These are phyloP conservation scores for Saccostrea cuccullata DNA, from an alignment of 1,140 invertebrate species.

Conservation along the genomic window DNA sequence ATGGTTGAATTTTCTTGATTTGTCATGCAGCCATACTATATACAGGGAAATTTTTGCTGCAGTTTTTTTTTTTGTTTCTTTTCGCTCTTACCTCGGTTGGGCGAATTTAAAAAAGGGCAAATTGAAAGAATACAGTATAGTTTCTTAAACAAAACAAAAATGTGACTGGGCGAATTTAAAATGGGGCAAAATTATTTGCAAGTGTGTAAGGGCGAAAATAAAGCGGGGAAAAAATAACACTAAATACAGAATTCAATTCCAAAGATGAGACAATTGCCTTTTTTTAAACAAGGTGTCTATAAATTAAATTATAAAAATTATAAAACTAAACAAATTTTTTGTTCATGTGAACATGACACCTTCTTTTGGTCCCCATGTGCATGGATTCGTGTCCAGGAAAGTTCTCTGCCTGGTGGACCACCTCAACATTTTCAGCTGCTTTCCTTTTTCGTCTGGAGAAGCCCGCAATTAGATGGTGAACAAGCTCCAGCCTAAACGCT, in stretches of 20 bases:
- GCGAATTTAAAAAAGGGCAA: too few species aligned
- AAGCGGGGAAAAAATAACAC: too few species aligned
- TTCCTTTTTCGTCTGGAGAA: conserved; percentile 41
- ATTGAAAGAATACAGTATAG: too few species aligned
- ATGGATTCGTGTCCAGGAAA: conserved; percentile 36
- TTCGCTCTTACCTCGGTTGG: too few species aligned
- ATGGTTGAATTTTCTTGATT: conserved; percentile 27
- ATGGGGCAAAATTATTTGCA: too few species aligned
- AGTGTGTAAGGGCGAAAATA: too few species aligned
- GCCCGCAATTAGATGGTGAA: conserved; percentile 33
- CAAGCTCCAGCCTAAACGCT: conserved; percentile 36
- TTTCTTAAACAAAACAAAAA: too few species aligned
- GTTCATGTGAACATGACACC: conserved; percentile 25
- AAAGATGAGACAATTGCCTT: conserved; percentile 12
- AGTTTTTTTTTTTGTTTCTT: too few species aligned
- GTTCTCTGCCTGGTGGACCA: conserved; percentile 3
- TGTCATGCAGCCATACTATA: conserved; percentile 25
- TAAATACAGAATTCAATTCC: too few species aligned
- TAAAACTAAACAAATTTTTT: conserved; percentile 11
- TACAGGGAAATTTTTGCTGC: too few species aligned
- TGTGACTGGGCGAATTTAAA: too few species aligned
- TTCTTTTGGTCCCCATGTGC: conserved; percentile 17
- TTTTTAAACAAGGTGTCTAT: conserved; percentile 19
- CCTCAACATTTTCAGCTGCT: not conserved
- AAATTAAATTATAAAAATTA: too few species aligned